Evolutionary conservation across 2,113 vertebrate species (phyloP).

Genomic region (Phocoena phocoena): DNA sequence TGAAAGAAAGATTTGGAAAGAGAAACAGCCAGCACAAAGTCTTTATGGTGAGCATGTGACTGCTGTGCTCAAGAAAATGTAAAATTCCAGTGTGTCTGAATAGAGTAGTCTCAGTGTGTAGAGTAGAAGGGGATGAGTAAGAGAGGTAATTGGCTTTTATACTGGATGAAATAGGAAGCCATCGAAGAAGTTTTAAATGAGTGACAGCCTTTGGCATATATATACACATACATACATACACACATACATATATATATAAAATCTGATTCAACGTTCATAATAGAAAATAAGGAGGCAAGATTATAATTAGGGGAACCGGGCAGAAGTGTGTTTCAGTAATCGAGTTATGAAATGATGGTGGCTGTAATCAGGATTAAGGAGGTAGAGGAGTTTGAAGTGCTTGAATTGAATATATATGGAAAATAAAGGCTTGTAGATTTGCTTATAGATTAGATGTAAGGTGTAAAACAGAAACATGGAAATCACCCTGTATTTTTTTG

Average conservation of each 20-base stretch:
- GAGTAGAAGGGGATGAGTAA: not conserved
- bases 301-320: not conserved
- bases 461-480: not conserved
- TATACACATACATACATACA: not conserved
- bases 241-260: not conserved
- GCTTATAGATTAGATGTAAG: not conserved
- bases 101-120: no score
- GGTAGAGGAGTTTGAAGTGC: not conserved
- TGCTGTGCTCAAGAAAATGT: not conserved
- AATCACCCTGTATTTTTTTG: not conserved
- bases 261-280: not conserved
- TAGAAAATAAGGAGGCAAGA: not conserved
- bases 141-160: not conserved
- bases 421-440: not conserved
- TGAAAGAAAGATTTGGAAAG: not conserved
- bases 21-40: not conserved
- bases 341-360: not conserved
- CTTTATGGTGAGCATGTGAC: rapidly evolving
- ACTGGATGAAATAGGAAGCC: not conserved
- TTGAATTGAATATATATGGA: not conserved
- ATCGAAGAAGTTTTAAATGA: not conserved
- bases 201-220: not conserved
- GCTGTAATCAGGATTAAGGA: not conserved
- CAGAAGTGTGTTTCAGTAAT: not conserved
- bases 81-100: not conserved